These are phyloP conservation scores for Gasteruption jaculator DNA, from an alignment of 2,888 invertebrate species.

Conservation along the genomic window DNA sequence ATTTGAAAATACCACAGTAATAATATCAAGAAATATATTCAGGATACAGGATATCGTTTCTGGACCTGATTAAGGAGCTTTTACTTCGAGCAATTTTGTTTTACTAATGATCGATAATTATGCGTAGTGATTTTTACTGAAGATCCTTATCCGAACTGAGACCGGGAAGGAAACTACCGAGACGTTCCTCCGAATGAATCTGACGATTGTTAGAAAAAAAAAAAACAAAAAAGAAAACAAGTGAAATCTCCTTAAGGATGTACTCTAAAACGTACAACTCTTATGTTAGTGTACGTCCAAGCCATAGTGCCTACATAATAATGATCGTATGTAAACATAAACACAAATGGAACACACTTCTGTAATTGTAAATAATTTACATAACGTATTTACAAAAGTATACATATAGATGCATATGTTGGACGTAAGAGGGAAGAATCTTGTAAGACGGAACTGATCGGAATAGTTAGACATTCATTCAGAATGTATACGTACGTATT, in stretches of 20 bases:
- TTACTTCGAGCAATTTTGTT: conserved; percentile 24
- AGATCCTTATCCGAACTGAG: conserved; percentile 6
- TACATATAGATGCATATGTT: conserved; percentile 15
- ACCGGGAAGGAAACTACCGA: neutral
- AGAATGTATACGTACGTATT: no score
- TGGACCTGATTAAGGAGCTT: conserved; percentile 42
- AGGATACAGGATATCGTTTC: conserved; percentile 40
- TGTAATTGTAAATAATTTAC: conserved; percentile 50
- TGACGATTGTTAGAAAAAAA: conserved; percentile 22
- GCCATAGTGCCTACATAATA: conserved; percentile 52
- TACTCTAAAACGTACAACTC: conserved; percentile 49
- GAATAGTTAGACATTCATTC: no score
- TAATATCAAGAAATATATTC: conserved; percentile 41
- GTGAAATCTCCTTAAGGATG: conserved; percentile 47
- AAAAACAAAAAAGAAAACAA: no score
- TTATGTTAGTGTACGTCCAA: conserved; percentile 51
- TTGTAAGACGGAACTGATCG: no score
- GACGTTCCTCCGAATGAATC: conserved; percentile 1
- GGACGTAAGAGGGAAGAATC: no score
- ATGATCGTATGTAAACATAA: no score
- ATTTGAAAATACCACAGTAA: conserved; percentile 39
- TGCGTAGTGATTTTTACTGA: conserved; percentile 11
- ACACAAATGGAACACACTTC: no score
- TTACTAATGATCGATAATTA: conserved; percentile 6
- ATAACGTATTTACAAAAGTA: conserved; percentile 30